Base-by-base conservation (phyloP, 2,888 invertebrate genomes). In the Caradrina clavipalpis region DNA sequence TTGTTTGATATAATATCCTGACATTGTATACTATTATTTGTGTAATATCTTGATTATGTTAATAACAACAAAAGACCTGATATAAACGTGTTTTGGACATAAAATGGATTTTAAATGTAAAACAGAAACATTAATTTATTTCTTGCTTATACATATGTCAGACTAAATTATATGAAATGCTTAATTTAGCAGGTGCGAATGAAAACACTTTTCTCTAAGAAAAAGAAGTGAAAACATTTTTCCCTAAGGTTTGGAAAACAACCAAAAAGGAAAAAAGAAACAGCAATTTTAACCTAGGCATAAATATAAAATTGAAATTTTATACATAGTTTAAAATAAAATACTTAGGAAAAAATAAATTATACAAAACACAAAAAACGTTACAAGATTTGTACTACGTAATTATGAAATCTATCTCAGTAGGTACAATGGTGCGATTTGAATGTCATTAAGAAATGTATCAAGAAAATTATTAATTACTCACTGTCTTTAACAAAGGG, bases 401-500 rank as follows among this genome's bases (percentile, higher is more conserved):
- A 51, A 21, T 62, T 73, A 31, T 35, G 2, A 47, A 65, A 50
- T 11, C 6, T n/a, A 15, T 19, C 1, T 11, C 31, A 22, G 7
- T n/a, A n/a, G n/a, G n/a, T 10, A 57, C 47, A 69, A 56, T 49
- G 3, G 11, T 45, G 19, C 17, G 1, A 4, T 54, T 59, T 21
- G 0, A 57, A 56, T 50, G 6, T n/a, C 17, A 47, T 22, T 54
- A n/a, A 53, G 53, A 70, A 35, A 21, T 22, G 2, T 49, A n/a
- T n/a, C 35, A 54, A 22, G 54, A 56, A 49, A 39, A 53, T 59
- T 35, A 62, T 51, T 51, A 68, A 42, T 76, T 62, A 49, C 6
- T 62, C 26, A n/a, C 63, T 57, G 21, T 26, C 5, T 50, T 2
- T n/a, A 59, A 76, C 62, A 73, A 76, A 62, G 35, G 35, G 35